These are phyloP conservation scores for Mesoligia furuncula DNA, from an alignment of 2,888 invertebrate genomes.

Conservation along the genomic window DNA sequence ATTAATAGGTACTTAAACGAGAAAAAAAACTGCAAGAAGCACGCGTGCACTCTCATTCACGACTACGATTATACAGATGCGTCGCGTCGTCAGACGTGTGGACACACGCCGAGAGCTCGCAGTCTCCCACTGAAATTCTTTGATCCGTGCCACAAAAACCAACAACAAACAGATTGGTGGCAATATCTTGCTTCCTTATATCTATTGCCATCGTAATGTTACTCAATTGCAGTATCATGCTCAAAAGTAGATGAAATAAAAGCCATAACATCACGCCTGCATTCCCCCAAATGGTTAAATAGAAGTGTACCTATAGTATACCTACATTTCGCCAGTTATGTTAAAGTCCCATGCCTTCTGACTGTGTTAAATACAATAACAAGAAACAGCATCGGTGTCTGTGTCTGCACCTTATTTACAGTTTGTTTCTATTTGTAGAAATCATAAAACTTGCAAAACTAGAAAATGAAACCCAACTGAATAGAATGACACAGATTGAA, in stretches of 20 bases:
- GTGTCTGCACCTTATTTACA: neutral
- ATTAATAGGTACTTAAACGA: too few relatives aligned
- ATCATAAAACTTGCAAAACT: constrained; percentile 97
- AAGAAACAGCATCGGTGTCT: neutral
- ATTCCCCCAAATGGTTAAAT: neutral
- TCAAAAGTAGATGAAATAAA: neutral
- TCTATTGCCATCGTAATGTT: neutral
- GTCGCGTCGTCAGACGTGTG: too few relatives aligned
- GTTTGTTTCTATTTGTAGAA: constrained; percentile 90
- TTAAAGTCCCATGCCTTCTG: neutral
- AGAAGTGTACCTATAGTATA: neutral
- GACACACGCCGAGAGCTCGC: too few relatives aligned
- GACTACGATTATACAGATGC: too few relatives aligned
- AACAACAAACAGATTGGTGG: too few relatives aligned
- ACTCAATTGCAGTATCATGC: neutral
- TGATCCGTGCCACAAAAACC: too few relatives aligned
- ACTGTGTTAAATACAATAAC: neutral
- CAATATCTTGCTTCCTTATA: neutral
- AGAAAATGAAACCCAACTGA: constrained; percentile 97
- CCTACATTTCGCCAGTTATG: neutral
- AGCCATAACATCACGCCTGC: too few relatives aligned
- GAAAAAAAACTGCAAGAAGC: too few relatives aligned
- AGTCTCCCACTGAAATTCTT: too few relatives aligned
- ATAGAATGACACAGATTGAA: constrained; percentile 97
- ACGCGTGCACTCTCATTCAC: too few relatives aligned